Evolutionary conservation across 1,140 invertebrate genomes (phyloP).

Genomic region (Lysiphlebus fabarum): DNA sequence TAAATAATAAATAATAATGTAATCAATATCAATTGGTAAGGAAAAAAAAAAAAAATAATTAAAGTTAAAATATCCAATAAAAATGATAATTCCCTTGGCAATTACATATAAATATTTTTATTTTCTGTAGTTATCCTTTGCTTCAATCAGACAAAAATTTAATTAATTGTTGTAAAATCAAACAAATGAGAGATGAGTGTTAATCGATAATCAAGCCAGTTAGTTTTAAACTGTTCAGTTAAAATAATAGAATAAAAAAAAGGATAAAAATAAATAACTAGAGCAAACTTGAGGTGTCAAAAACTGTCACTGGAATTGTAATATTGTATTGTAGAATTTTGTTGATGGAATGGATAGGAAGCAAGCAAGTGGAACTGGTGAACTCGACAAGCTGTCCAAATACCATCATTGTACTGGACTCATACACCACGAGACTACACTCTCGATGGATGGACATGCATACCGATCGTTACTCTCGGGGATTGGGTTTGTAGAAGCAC

Average conservation of each 20-base stretch:
- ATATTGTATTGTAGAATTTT: constrained; percentile 50
- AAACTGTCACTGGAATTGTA: constrained; percentile 44
- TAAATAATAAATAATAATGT: too few species aligned
- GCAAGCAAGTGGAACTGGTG: background rate
- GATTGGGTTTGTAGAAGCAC: constrained; percentile 13
- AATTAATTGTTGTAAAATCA: too few species aligned
- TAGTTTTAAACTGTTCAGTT: too few species aligned
- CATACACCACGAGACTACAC: constrained; percentile 6
- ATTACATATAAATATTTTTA: too few species aligned
- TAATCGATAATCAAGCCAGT: too few species aligned
- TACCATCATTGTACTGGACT: constrained; percentile 38
- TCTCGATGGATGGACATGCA: constrained; percentile 33
- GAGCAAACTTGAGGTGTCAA: background rate
- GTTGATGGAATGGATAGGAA: constrained; percentile 33
- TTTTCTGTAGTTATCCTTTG: too few species aligned
- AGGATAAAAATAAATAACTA: constrained; percentile 2
- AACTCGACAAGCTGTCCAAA: constrained; percentile 50
- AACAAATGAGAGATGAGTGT: too few species aligned
- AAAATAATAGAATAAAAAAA: background rate
- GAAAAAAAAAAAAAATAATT: background rate
- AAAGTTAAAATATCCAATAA: too few species aligned
- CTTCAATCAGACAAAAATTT: too few species aligned
- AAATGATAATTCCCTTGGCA: too few species aligned
- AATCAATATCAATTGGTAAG: background rate
- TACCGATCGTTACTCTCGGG: constrained; percentile 36